Evolutionary conservation across 1,140 invertebrate species (phyloP).

Genomic region (Drosophila azteca): DNA sequence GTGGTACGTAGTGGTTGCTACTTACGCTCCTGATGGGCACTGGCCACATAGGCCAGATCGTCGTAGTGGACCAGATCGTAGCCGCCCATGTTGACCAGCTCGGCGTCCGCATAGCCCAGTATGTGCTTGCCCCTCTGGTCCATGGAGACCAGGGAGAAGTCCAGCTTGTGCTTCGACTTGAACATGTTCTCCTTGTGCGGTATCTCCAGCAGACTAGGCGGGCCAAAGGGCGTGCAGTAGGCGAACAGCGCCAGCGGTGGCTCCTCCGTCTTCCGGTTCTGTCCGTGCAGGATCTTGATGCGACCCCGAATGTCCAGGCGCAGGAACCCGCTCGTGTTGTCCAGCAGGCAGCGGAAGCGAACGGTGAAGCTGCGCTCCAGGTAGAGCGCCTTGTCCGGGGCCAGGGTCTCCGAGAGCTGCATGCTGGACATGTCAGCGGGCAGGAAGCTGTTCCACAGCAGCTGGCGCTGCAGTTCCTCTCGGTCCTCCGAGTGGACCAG

Average conservation of each 20-base stretch:
- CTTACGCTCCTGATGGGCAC: constrained; percentile 99
- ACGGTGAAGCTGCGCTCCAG: constrained; percentile 98
- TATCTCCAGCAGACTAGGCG: constrained; percentile 94
- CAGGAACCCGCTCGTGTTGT: constrained; percentile 99
- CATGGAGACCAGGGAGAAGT: constrained; percentile 97
- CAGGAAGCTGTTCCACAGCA: constrained; percentile 98
- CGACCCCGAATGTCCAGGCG: constrained; percentile 98
- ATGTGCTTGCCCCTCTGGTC: constrained; percentile 98
- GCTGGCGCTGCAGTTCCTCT: constrained; percentile 97
- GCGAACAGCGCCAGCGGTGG: constrained; percentile 97
- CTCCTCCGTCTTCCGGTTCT: constrained; percentile 97
- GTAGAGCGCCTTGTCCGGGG: constrained; percentile 93
- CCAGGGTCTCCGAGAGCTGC: constrained; percentile 92
- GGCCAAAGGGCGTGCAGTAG: constrained; percentile 98
- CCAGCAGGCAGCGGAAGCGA: constrained; percentile 98
- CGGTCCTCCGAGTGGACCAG: constrained; percentile 99
- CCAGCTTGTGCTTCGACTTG: constrained; percentile 99
- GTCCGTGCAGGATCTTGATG: constrained; percentile 97
- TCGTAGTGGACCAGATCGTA: constrained; percentile 99
- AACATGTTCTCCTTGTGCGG: constrained; percentile 98
- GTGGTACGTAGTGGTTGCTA: constrained; percentile 39
- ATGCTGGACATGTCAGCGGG: constrained; percentile 91
- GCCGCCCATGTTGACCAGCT: constrained; percentile 95
- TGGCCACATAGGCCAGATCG: constrained; percentile 98
- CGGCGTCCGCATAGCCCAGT: constrained; percentile 96